Evolutionary conservation across 2,797 vertebrate species (phyloP).

Genomic region (Apogon talboti): DNA sequence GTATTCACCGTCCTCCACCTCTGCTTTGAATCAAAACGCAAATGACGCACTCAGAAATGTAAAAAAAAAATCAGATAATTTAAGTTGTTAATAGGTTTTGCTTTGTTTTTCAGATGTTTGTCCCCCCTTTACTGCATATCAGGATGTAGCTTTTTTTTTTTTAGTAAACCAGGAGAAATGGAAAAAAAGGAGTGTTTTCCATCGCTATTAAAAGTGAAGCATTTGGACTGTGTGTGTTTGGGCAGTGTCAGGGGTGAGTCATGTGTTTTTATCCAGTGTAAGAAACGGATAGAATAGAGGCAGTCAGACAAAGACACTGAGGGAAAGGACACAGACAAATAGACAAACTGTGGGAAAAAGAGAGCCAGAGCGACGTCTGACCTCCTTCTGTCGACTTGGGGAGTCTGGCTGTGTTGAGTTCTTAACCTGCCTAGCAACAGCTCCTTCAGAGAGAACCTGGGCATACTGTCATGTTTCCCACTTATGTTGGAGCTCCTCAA

Average conservation of each 20-base stretch:
- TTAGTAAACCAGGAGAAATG: slow-evolving; percentile 1
- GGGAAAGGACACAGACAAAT: background rate
- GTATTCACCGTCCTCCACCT: background rate
- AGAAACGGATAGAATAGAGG: slow-evolving; percentile 25
- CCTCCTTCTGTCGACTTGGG: slow-evolving; percentile 21
- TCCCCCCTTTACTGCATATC: too few relatives aligned
- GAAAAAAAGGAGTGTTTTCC: slow-evolving; percentile 34
- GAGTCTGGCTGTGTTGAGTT: slow-evolving; percentile 25
- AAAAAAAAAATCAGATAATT: too few relatives aligned
- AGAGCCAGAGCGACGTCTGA: background rate
- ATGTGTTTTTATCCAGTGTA: slow-evolving; percentile 54
- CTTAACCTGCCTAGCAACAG: slow-evolving; percentile 30
- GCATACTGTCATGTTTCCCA: background rate
- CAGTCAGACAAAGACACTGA: slow-evolving; percentile 9
- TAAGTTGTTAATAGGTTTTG: background rate
- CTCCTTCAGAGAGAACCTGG: background rate
- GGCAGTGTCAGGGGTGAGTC: slow-evolving; percentile 50
- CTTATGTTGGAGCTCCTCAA: background rate
- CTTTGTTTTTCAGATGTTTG: background rate
- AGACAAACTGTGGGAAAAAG: slow-evolving; percentile 9
- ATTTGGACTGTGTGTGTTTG: slow-evolving; percentile 13
- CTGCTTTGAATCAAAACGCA: background rate
- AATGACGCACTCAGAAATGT: too few relatives aligned
- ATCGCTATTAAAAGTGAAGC: slow-evolving; percentile 5
- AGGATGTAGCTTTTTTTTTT: too few relatives aligned